Percentiles rank a stretch among this genome's conserved stretches.
Evolutionary conservation across 2,113 vertebrate genomes (phyloP).

Genomic region (Microcebus jonahi): DNA sequence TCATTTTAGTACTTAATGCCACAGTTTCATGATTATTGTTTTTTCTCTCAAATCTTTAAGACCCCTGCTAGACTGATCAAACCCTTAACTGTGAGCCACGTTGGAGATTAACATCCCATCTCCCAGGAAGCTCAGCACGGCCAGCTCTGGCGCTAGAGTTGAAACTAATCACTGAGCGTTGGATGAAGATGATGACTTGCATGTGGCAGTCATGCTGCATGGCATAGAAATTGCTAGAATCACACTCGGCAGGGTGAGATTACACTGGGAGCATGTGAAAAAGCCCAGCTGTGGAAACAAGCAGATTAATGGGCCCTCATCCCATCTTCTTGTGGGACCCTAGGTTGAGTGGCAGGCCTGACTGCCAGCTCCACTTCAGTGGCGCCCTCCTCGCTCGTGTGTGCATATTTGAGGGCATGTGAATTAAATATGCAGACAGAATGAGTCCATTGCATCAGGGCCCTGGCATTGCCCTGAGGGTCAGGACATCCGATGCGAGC

Average conservation of each 20-base stretch:
- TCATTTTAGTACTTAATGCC: neutral
- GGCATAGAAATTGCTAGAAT: neutral
- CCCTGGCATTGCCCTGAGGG: neutral
- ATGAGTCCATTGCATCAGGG: neutral
- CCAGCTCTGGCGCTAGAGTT: too few species aligned
- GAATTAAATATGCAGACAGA: neutral
- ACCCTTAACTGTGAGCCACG: rapidly evolving
- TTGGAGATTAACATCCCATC: neutral
- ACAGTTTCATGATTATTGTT: neutral
- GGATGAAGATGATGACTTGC: neutral
- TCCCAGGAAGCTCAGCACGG: neutral
- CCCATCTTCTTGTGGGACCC: neutral
- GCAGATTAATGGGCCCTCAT: neutral
- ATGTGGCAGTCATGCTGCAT: too few species aligned
- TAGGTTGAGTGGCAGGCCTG: neutral
- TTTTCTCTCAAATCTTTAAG: neutral
- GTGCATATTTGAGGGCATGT: neutral
- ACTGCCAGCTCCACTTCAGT: neutral
- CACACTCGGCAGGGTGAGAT: neutral
- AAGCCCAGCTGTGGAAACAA: neutral
- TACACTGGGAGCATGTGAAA: neutral
- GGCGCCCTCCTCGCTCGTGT: neutral
- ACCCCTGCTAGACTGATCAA: neutral
- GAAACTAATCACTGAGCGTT: neutral
- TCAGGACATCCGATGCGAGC: neutral